These are phyloP conservation scores for Phyllopteryx taeniolatus DNA, from an alignment of 2,113 vertebrate genomes.

Conservation along the genomic window DNA sequence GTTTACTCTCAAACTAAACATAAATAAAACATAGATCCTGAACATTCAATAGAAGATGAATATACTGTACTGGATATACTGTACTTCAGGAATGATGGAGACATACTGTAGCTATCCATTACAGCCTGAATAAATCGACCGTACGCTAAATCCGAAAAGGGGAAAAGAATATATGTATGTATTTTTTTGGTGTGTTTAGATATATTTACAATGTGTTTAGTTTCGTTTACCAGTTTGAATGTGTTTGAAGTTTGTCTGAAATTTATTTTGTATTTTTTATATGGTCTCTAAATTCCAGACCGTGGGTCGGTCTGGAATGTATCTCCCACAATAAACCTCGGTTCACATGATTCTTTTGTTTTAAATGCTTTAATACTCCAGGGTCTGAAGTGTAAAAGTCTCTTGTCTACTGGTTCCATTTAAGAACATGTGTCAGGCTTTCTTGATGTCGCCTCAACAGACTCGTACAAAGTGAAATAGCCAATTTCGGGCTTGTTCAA, in stretches of 20 bases:
- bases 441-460: slow-evolving; percentile 6
- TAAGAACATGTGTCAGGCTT: neutral
- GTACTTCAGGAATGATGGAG: no score
- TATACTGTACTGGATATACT: no score
- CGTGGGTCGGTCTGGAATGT: neutral
- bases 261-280: neutral
- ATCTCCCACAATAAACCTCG: neutral
- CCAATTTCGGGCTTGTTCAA: slow-evolving; percentile 10
- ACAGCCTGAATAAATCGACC: no score
- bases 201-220: neutral
- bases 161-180: no score
- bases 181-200: neutral
- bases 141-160: no score
- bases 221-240: neutral
- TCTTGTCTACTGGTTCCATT: neutral
- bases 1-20: no score
- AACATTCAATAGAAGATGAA: no score
- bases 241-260: neutral
- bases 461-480: neutral
- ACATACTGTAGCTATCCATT: no score
- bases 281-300: neutral
- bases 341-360: neutral
- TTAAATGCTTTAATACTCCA: neutral
- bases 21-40: no score
- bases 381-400: neutral